These are phyloP conservation scores for Brachyhypopomus occidentalis DNA, from an alignment of 2,113 vertebrate genomes.

Conservation along the genomic window DNA sequence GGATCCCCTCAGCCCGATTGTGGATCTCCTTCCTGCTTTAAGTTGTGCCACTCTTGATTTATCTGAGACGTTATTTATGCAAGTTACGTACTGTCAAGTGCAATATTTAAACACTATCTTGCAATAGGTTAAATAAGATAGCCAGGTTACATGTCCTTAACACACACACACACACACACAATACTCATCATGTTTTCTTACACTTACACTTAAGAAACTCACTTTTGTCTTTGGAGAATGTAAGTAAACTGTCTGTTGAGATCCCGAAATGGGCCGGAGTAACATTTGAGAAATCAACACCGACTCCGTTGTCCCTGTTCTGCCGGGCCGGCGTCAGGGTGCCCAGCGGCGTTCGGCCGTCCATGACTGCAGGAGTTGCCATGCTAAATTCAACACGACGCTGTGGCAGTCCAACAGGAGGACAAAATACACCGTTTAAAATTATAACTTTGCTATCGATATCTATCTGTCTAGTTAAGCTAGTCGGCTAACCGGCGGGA, in stretches of 20 bases:
- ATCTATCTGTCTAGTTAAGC: too few relatives aligned
- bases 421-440: neutral
- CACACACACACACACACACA: neutral
- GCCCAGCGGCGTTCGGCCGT: constrained; percentile 23
- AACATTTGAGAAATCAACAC: constrained; percentile 62
- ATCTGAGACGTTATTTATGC: constrained; percentile 53
- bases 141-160: too few relatives aligned
- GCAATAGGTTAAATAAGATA: too few relatives aligned
- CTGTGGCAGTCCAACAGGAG: neutral
- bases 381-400: constrained; percentile 17
- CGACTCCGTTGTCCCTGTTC: neutral
- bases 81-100: too few relatives aligned
- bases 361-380: constrained; percentile 5
- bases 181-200: neutral
- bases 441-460: neutral
- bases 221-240: constrained; percentile 67
- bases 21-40: constrained; percentile 70
- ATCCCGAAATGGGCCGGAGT: constrained; percentile 72
- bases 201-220: constrained; percentile 7
- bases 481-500: too few relatives aligned
- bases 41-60: constrained; percentile 73
- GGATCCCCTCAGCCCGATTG: constrained; percentile 72
- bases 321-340: constrained; percentile 1
- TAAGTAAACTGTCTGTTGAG: constrained; percentile 67
- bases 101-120: too few relatives aligned